phyloP scores from a whole-genome alignment of 1,140 invertebrate species.

The Trissolcus basalis region DNA sequence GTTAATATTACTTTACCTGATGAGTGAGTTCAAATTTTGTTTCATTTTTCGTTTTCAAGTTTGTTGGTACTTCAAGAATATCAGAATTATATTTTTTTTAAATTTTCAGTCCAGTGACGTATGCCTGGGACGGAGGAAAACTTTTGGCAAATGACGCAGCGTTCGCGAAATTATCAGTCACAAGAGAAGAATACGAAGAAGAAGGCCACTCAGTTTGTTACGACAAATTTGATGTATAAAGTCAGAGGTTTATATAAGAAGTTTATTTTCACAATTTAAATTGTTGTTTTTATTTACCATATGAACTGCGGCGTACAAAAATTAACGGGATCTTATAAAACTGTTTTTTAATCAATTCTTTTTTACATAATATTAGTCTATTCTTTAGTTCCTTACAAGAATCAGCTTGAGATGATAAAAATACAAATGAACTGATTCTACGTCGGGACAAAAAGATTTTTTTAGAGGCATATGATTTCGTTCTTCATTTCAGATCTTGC shows the following conservation, averaged over 20 bases:
- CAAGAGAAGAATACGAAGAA: conserved; percentile 92
- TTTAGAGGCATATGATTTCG: too few relatives aligned
- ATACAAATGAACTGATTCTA: too few relatives aligned
- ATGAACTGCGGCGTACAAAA: too few relatives aligned
- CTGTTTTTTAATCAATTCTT: too few relatives aligned
- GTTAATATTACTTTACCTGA: conserved; percentile 84
- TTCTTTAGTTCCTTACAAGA: too few relatives aligned
- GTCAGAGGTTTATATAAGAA: conserved; percentile 1
- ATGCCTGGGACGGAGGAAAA: conserved; percentile 92
- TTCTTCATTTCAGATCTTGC: too few relatives aligned
- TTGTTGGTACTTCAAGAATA: neutral
- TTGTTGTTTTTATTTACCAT: too few relatives aligned
- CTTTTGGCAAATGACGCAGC: conserved; percentile 83
- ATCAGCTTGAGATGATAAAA: too few relatives aligned
- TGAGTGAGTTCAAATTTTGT: conserved; percentile 74
- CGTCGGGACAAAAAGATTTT: too few relatives aligned
- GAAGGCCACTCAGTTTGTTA: conserved; percentile 83
- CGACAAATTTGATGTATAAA: conserved; percentile 81
- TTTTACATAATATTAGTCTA: too few relatives aligned
- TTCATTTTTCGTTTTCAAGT: too few relatives aligned
- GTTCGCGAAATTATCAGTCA: conserved; percentile 84
- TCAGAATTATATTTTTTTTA: conserved; percentile 8
- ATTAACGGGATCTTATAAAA: too few relatives aligned
- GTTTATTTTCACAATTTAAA: neutral
- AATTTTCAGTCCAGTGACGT: conserved; percentile 83